Evolutionary conservation across 1,140 invertebrate species (phyloP).

Genomic region (Orius insidiosus): DNA sequence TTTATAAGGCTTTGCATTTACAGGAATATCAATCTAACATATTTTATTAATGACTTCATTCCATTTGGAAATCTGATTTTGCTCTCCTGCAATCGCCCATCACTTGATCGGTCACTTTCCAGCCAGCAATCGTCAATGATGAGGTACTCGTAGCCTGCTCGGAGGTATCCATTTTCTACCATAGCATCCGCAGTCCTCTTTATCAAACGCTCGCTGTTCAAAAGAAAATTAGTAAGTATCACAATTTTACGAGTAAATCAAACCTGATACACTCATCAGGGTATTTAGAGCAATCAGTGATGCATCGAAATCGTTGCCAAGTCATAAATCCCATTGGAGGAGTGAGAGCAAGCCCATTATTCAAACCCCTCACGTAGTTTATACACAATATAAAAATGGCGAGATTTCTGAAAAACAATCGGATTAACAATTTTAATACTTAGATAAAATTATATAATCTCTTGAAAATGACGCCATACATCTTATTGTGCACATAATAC

Average conservation of each 20-base stretch:
- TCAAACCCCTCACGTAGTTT: constrained; percentile 20
- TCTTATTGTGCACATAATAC: no score
- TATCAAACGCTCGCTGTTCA: constrained; percentile 35
- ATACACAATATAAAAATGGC: background rate
- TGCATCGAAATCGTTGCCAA: constrained; percentile 55
- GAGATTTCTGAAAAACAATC: background rate
- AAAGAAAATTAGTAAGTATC: background rate
- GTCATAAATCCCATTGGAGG: constrained; percentile 68
- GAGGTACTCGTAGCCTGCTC: constrained; percentile 38
- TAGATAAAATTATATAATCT: no score
- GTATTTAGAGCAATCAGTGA: constrained; percentile 44
- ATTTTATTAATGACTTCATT: constrained; percentile 36
- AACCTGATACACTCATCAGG: constrained; percentile 51
- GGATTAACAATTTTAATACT: no score
- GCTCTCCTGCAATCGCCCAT: constrained; percentile 34
- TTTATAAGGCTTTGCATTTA: background rate
- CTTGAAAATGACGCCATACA: no score
- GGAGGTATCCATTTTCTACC: constrained; percentile 36
- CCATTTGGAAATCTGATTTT: constrained; percentile 38
- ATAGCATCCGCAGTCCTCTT: constrained; percentile 35
- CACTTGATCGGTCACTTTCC: constrained; percentile 28
- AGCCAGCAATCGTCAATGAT: constrained; percentile 47
- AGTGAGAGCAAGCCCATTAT: constrained; percentile 38
- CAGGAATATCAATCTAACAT: constrained; percentile 29
- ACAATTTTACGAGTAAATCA: no score